These are phyloP conservation scores for Oxyruncus cristatus DNA, from an alignment of 2,113 vertebrate genomes.

Conservation along the genomic window DNA sequence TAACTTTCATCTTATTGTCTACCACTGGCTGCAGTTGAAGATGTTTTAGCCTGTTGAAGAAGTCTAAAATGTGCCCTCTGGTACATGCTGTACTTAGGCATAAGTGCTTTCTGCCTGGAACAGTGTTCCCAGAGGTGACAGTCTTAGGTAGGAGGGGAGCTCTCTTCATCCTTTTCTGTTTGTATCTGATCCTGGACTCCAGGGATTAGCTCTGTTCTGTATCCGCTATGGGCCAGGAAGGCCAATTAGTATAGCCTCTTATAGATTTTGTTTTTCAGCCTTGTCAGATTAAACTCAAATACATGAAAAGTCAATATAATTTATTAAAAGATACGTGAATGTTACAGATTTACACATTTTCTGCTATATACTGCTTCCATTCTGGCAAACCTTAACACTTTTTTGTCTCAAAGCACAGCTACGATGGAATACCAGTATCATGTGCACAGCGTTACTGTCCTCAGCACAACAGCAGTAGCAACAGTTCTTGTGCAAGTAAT, in stretches of 20 bases:
- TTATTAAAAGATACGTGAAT: not conserved
- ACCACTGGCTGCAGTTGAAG: not conserved
- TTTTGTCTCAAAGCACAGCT: not conserved
- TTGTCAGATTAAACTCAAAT: not conserved
- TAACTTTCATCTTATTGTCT: rapidly evolving
- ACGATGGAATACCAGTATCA: not conserved
- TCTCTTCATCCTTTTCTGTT: not conserved
- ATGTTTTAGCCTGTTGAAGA: not conserved
- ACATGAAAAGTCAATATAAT: not conserved
- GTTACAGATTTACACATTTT: not conserved
- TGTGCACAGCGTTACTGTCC: not conserved
- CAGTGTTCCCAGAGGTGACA: not conserved
- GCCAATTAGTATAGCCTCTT: not conserved
- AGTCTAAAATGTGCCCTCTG: not conserved
- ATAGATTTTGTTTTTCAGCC: not conserved
- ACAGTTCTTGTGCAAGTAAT: not conserved
- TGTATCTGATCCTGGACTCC: not conserved
- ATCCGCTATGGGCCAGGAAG: not conserved
- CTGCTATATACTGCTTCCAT: not conserved
- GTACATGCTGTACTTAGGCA: not conserved
- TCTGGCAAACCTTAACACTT: not conserved
- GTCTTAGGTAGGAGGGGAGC: not conserved
- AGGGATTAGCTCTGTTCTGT: not conserved
- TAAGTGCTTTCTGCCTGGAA: not conserved
- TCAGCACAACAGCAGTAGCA: not conserved